Percentiles rank a stretch among this genome's conserved stretches.
Conservation (phyloP, 64 coral and sea anemone genomes). For the Catalaphyllia jardinei region DNA sequence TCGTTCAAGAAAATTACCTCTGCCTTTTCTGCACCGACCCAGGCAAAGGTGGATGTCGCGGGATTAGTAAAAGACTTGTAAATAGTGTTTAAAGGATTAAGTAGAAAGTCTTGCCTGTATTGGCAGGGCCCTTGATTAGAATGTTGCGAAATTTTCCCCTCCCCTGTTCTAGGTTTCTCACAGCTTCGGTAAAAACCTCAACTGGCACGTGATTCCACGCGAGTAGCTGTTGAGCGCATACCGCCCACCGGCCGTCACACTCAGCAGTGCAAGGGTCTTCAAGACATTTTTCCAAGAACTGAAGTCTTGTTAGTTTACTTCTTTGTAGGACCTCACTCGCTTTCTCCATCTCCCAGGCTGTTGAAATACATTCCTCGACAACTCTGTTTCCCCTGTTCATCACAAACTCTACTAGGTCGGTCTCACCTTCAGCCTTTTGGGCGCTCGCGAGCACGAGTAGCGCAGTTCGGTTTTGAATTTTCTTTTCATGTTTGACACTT, state of each 20-base stretch:
- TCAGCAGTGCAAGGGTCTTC: neutral
- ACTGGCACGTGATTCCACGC: slow-evolving; percentile 38
- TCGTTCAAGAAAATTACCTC: slow-evolving; percentile 75
- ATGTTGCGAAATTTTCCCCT: slow-evolving; percentile 66
- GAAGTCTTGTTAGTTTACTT: neutral
- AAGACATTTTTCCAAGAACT: neutral
- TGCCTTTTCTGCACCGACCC: slow-evolving; percentile 61
- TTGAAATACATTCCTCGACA: no score
- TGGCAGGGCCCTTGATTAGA: slow-evolving; percentile 47
- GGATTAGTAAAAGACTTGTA: slow-evolving; percentile 70
- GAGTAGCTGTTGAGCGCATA: neutral
- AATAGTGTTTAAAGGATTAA: slow-evolving; percentile 63
- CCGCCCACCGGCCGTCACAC: neutral
- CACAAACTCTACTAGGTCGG: no score
- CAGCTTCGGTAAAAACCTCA: slow-evolving; percentile 55
- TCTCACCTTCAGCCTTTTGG: no score
- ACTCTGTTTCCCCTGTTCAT: no score
- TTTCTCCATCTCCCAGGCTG: no score
- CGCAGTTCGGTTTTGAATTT: no score
- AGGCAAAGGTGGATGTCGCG: slow-evolving; percentile 54
- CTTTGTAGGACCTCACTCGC: neutral
- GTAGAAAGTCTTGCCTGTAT: slow-evolving; percentile 78
- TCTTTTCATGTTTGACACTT: no score
- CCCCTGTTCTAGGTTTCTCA: slow-evolving; percentile 45
- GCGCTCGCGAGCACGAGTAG: no score